Conservation (phyloP, 2,113 vertebrate genomes). For the Zosterops borbonicus region DNA sequence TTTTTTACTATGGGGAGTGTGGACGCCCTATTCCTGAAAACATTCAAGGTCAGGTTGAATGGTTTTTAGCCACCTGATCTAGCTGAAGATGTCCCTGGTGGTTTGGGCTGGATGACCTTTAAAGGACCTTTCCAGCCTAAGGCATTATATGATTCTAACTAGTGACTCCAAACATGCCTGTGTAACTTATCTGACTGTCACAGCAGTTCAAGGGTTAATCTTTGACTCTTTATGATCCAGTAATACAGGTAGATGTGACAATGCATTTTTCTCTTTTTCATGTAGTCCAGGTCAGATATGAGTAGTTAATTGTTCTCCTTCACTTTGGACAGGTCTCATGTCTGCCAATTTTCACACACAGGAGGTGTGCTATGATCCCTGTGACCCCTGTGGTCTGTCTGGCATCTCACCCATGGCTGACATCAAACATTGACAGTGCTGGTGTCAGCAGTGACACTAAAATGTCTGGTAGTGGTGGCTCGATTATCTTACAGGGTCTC, state of each 20-base stretch:
- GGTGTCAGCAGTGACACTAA: background rate
- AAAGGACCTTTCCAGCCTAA: background rate
- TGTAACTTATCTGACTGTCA: background rate
- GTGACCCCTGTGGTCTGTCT: background rate
- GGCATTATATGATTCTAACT: background rate
- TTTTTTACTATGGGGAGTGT: accelerated
- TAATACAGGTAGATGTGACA: background rate
- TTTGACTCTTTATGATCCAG: background rate
- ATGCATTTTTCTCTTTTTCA: background rate
- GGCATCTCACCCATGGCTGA: background rate
- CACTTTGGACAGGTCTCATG: background rate
- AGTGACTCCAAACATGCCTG: background rate
- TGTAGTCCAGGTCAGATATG: background rate
- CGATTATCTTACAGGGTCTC: background rate
- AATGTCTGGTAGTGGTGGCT: background rate
- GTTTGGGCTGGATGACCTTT: background rate
- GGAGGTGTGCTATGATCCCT: background rate
- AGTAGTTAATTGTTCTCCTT: background rate
- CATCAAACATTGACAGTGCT: background rate
- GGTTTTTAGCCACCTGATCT: background rate
- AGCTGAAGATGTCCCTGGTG: background rate
- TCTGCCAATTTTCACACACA: background rate
- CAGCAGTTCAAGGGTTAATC: background rate
- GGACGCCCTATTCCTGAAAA: background rate
- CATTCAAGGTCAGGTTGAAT: background rate